Base-by-base conservation (phyloP, 1,140 invertebrate genomes). In the Ceratina australensis region DNA sequence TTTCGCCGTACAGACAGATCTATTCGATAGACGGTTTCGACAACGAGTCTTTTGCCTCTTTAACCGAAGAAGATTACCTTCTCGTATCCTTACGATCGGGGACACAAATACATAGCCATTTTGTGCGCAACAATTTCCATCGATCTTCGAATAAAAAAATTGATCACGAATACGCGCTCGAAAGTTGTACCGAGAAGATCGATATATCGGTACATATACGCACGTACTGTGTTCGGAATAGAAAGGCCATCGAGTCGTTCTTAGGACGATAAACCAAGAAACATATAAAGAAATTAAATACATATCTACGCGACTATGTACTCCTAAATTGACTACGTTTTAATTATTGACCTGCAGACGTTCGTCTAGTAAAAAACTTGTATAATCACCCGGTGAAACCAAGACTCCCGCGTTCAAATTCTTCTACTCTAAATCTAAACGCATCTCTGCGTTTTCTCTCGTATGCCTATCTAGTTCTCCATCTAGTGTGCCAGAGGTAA, bases 111-210 rank as follows among this genome's bases (percentile, higher is more conserved):
- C 54, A 86, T 63, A 52, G 81, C 64, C 83, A 71, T 84, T 86
- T 90, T 90, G 88, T 90, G 88, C 86, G 87, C 86, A 85, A 67
- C 72, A 83, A 82, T 86, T 80, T 49, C 24, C 18, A 52, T 18
- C 59, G 56, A 68, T 63, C 28, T 42, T 71, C 77, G 72, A 79
- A 47, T 52, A 7, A 61, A 74, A n/a, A 24, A 42, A 42, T 26
- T 22, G 50, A 59, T 72, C 12, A 10, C 26, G 42, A 52, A 66
- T 18, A 54, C n/a, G 5, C 52, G 16, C 15, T 18, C 33, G 33
- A 3, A 10, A 10, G 33, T 42, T 10, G 8, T 42, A 42, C 33
- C 33, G 33, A 42, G 33, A 42, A 42, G 33, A 42, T 42, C 33
- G 33, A 42, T 42, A 10, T 42, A 1, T 10, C 33, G 2, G 33